These are phyloP conservation scores for Xenus cinereus DNA, from an alignment of 2,113 vertebrate genomes.

Conservation along the genomic window DNA sequence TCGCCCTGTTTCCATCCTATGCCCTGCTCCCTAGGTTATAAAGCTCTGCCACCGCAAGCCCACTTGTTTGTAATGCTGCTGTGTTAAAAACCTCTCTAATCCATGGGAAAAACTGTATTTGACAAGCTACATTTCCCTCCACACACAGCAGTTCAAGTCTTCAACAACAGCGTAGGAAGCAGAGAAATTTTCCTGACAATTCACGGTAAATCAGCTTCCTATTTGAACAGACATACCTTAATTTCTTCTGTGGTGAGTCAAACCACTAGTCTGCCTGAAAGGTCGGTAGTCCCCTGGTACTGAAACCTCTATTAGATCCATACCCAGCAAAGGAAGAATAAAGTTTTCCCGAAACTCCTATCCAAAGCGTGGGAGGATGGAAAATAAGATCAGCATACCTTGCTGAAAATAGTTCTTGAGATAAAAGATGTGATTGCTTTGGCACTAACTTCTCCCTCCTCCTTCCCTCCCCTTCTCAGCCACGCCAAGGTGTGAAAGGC, in stretches of 20 bases:
- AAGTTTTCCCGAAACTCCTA: neutral
- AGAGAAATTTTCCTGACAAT: neutral
- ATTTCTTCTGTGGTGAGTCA: neutral
- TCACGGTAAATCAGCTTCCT: neutral
- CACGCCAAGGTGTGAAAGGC: neutral
- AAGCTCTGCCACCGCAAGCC: neutral
- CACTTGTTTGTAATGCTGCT: neutral
- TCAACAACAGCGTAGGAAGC: neutral
- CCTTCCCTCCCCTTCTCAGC: neutral
- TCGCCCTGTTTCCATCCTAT: accelerated
- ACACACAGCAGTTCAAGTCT: neutral
- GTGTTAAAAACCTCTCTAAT: neutral
- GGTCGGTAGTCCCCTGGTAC: neutral
- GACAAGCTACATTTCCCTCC: neutral
- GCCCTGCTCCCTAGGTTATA: neutral
- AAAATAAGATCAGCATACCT: slow-evolving; percentile 23
- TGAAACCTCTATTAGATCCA: neutral
- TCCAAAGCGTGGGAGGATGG: neutral
- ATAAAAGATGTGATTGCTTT: slow-evolving; percentile 25
- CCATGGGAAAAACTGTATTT: neutral
- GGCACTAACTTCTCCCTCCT: neutral
- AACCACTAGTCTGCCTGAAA: neutral
- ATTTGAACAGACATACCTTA: neutral
- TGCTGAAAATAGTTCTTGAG: slow-evolving; percentile 32
- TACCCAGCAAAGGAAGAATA: neutral